Conservation (phyloP, 2,113 vertebrate species). For the Chinchilla lanigera region DNA sequence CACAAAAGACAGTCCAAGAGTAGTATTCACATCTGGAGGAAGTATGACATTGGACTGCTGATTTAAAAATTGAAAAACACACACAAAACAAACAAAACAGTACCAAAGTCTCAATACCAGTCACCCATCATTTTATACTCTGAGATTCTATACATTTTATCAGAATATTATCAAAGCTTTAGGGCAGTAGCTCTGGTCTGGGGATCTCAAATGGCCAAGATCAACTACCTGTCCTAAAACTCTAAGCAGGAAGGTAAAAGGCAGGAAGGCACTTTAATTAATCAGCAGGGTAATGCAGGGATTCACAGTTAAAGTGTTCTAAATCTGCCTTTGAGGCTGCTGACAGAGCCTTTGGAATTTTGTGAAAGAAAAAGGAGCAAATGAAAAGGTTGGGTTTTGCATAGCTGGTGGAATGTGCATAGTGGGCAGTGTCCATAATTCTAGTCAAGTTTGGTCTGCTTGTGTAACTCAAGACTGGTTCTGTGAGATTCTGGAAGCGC, state of each 20-base stretch:
- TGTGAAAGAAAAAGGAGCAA: not conserved
- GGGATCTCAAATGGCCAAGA: not conserved
- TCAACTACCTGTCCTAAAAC: not conserved
- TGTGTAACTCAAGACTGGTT: not conserved
- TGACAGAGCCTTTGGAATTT: not conserved
- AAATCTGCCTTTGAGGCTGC: not conserved
- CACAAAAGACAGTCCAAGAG: not conserved
- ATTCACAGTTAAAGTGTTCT: not conserved
- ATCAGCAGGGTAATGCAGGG: not conserved
- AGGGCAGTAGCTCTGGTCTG: not conserved
- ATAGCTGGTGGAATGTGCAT: not conserved
- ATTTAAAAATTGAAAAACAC: not conserved
- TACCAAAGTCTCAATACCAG: not conserved
- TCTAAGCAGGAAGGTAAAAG: not conserved
- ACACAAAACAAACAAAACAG: not conserved
- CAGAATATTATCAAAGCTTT: not conserved
- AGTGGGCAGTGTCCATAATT: not conserved
- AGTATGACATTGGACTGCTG: not conserved
- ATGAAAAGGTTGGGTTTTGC: not conserved
- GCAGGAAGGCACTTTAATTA: not conserved
- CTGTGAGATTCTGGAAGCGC: not conserved
- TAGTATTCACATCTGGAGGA: not conserved
- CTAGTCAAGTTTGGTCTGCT: not conserved
- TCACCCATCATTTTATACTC: fast-evolving
- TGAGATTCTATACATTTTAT: not conserved